Evolutionary conservation across 2,113 vertebrate species (phyloP), one percentile per base, ranked within the genome.

Genomic region (Toxotes jaculatrix): DNA sequence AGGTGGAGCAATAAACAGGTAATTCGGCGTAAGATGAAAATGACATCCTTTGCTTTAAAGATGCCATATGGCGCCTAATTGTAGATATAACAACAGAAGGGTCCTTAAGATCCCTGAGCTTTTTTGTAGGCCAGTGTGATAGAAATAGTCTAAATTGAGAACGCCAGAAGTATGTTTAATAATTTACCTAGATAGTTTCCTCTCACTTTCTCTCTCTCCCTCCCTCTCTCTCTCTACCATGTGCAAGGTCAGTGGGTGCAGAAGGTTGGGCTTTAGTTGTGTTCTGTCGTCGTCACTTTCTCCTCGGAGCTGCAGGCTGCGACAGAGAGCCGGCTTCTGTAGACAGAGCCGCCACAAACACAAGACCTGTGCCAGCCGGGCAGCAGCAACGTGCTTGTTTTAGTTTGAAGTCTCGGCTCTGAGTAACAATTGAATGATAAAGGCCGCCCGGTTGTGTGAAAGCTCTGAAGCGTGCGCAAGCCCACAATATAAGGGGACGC

Each of bases 181-280:
- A 84, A 89, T 93, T 90, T 68, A 91, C 78, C 62, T 59, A 23
- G 19, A 84, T 84, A 85, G 70, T 84, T 83, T 77, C 71, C 47
- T 49, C 74, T 1, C 79, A 51, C 72, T 61, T 67, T 70, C 61
- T 84, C 79, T 71, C 31, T 67, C 74, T 23, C 64, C 40, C 62
- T 63, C 38, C n/a, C 74, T 66, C 56, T 72, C 43, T 83, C 77
- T 74, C 45, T 47, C 69, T 57, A 45, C 59, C 73, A 67, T 82
- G 64, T 89, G 87, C 92, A 94, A 96, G 95, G 95, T 96, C 95
- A 93, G 95, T 87, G 90, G 88, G 88, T 90, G 93, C 94, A 94
- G 92, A 90, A 90, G 86, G 88, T 73, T 86, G 93, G 87, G 92
- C 85, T 92, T 87, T 70, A 65, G 66, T 91, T 86, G 86, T 88